phyloP scores from a whole-genome alignment of 2,113 vertebrate species.

The Rhegmatorhina hoffmannsi region DNA sequence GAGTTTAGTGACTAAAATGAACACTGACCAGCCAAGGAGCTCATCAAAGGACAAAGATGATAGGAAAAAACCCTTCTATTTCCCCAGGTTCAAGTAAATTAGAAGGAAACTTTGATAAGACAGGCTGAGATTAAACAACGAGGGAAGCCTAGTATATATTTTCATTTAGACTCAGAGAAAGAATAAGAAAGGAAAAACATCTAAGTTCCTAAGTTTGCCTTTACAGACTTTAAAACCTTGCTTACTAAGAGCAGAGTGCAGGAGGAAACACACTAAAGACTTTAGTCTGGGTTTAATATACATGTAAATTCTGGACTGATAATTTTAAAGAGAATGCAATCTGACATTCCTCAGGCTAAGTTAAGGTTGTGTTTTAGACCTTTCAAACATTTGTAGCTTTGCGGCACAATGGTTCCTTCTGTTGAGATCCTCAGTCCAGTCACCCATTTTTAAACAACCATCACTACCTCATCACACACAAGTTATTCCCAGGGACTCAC shows the following conservation, averaged over 20 bases:
- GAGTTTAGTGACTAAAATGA: not conserved
- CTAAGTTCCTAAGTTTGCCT: not conserved
- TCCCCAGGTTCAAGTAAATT: not conserved
- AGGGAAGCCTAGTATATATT: not conserved
- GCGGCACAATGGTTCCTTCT: not conserved
- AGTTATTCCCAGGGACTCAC: constrained; percentile 67
- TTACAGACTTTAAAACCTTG: not conserved
- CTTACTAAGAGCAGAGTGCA: not conserved
- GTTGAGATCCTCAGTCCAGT: not conserved
- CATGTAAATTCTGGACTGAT: not conserved
- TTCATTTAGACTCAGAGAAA: not conserved
- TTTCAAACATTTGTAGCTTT: not conserved
- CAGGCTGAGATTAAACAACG: not conserved
- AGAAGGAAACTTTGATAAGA: not conserved
- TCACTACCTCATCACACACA: not conserved
- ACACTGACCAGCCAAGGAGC: not conserved
- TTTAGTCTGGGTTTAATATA: not conserved
- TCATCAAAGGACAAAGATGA: not conserved
- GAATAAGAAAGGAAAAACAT: not conserved
- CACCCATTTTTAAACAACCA: not conserved
- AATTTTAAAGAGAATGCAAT: not conserved
- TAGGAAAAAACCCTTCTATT: not conserved
- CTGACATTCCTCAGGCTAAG: not conserved
- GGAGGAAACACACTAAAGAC: not conserved
- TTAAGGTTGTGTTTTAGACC: not conserved